These are phyloP conservation scores for Daboia siamensis DNA, from an alignment of 2,113 vertebrate genomes.

Conservation along the genomic window DNA sequence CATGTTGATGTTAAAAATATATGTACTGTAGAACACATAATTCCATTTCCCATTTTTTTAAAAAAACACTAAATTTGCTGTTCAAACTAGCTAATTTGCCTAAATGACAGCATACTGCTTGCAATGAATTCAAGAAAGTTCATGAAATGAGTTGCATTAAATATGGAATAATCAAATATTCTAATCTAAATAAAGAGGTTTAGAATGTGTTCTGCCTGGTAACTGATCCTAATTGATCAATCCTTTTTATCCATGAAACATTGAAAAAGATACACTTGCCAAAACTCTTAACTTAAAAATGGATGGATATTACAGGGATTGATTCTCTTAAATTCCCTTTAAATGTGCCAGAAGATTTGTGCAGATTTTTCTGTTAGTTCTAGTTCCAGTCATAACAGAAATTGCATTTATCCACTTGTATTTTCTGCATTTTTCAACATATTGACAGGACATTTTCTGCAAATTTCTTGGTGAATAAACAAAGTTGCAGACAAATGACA, in stretches of 20 bases:
- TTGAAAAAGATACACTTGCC: not conserved
- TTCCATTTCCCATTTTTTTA: not conserved
- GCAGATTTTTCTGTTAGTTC: not conserved
- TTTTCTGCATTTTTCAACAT: slow-evolving; percentile 18
- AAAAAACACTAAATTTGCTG: not conserved
- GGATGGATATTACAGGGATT: slow-evolving; percentile 1
- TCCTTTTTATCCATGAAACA: not conserved
- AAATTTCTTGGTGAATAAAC: slow-evolving; percentile 11
- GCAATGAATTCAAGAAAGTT: not conserved
- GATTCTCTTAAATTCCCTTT: not conserved
- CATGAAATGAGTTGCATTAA: slow-evolving; percentile 1
- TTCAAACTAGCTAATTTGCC: not conserved
- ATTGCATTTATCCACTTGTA: not conserved
- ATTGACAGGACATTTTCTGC: slow-evolving; percentile 9
- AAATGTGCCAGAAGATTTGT: not conserved
- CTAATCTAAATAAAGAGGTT: not conserved
- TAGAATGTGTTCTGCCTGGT: not conserved
- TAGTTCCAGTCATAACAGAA: not conserved
- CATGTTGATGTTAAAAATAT: not conserved
- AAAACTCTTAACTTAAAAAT: not conserved
- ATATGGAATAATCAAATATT: not conserved
- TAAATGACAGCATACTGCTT: not conserved
- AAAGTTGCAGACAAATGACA: not conserved
- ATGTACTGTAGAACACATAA: not conserved
- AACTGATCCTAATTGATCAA: not conserved